phyloP scores from a whole-genome alignment of 2,888 invertebrate genomes.

The Drosophila mercatorum region DNA sequence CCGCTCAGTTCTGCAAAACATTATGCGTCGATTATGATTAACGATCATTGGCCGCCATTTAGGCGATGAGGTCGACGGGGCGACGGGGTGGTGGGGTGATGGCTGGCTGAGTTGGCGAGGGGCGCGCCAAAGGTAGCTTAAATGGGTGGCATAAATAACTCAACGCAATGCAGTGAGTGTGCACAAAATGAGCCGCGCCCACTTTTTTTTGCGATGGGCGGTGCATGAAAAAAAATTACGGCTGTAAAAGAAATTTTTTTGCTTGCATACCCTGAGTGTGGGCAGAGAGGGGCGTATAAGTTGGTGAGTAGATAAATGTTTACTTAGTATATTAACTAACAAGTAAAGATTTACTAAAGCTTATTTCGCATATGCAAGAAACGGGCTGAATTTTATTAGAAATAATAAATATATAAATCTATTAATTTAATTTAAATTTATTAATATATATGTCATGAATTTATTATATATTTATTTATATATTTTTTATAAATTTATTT shows the following conservation, averaged over 20 bases:
- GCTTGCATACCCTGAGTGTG: constrained; percentile 9
- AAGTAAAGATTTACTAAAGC: no score
- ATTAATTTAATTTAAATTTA: no score
- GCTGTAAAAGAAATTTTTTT: constrained; percentile 20
- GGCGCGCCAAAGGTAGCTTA: background rate
- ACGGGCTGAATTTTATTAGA: no score
- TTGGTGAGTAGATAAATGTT: no score
- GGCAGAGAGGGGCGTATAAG: background rate
- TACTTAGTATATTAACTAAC: no score
- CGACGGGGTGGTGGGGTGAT: background rate
- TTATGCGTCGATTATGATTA: constrained; percentile 82
- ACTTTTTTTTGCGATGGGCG: constrained; percentile 3
- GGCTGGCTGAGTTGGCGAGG: background rate
- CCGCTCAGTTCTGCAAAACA: constrained; percentile 57
- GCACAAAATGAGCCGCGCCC: constrained; percentile 46
- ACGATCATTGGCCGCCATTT: constrained; percentile 68
- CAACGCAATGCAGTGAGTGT: constrained; percentile 40
- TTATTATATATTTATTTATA: background rate
- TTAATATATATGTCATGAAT: background rate
- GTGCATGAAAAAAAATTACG: constrained; percentile 13
- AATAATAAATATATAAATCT: no score
- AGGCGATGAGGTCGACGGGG: background rate
- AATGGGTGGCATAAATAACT: constrained; percentile 50
- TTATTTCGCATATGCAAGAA: no score
- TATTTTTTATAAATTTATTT: no score